Evolutionary conservation across 2,888 invertebrate species (phyloP).

Genomic region (Calameuta idolon): DNA sequence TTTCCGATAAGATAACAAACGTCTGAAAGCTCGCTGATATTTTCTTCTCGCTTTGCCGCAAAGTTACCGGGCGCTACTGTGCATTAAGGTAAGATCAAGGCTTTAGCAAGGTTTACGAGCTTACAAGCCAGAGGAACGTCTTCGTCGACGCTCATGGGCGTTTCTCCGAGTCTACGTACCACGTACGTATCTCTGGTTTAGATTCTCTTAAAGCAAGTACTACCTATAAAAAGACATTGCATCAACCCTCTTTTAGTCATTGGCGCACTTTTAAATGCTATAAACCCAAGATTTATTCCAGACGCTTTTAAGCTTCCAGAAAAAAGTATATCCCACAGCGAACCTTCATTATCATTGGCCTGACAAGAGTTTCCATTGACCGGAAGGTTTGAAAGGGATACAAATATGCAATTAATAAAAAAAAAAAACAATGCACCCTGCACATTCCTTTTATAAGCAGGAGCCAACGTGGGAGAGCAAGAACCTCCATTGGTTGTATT

Average conservation of each 20-base stretch:
- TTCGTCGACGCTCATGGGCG: slow-evolving; percentile 5
- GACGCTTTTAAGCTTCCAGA: background rate
- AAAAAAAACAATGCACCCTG: background rate
- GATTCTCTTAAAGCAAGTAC: background rate
- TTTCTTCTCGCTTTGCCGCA: background rate
- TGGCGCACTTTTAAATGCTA: background rate
- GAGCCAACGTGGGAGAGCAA: background rate
- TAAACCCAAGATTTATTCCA: background rate
- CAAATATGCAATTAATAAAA: background rate
- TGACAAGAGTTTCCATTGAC: background rate
- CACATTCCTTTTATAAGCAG: background rate
- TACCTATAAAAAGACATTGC: background rate
- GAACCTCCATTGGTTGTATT: background rate
- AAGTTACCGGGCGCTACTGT: background rate
- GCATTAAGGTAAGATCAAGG: slow-evolving; percentile 15
- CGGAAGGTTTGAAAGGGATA: background rate
- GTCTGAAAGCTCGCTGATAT: background rate
- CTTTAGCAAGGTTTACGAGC: slow-evolving; percentile 18
- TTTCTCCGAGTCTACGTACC: background rate
- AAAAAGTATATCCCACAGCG: background rate
- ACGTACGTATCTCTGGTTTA: background rate
- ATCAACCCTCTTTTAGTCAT: background rate
- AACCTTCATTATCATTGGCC: background rate
- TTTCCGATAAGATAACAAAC: background rate
- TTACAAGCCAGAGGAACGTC: slow-evolving; percentile 12